A percentile compares a stretch with the other conserved stretches of the same genome.
phyloP scores from a whole-genome alignment of 2,888 invertebrate genomes.

The Dyspetes luteomarginatus region DNA sequence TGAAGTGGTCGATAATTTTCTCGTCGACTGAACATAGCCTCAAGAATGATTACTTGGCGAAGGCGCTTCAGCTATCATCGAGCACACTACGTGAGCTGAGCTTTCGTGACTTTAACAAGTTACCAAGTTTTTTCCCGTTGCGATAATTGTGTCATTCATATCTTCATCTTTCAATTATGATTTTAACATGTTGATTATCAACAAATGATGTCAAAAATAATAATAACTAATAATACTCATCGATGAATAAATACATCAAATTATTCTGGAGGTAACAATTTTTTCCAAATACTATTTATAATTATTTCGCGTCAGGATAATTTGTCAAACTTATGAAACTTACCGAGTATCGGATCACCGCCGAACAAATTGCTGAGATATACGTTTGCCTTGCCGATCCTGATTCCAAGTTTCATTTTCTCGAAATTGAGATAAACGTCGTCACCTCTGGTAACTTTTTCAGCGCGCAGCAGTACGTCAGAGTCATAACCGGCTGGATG shows the following conservation, averaged over 20 bases:
- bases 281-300: background rate
- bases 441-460: constrained; percentile 85
- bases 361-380: constrained; percentile 88
- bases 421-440: constrained; percentile 87
- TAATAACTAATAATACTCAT: background rate
- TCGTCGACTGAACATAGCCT: background rate
- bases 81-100: background rate
- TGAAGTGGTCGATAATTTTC: background rate
- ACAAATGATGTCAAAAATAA: constrained; percentile 8
- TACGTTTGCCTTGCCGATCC: constrained; percentile 86
- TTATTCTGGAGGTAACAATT: background rate
- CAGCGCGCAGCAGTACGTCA: constrained; percentile 87
- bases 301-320: background rate
- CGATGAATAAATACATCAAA: no score
- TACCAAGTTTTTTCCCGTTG: background rate
- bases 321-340: constrained; percentile 64
- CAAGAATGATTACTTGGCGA: background rate
- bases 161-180: background rate
- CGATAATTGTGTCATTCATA: background rate
- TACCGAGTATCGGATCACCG: constrained; percentile 87
- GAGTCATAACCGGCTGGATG: constrained; percentile 88
- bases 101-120: background rate
- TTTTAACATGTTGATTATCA: constrained; percentile 12
- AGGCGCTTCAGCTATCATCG: background rate
- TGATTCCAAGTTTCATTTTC: constrained; percentile 86